Conservation (phyloP, 2,797 vertebrate species). For the Chelidonichthys spinosus region DNA sequence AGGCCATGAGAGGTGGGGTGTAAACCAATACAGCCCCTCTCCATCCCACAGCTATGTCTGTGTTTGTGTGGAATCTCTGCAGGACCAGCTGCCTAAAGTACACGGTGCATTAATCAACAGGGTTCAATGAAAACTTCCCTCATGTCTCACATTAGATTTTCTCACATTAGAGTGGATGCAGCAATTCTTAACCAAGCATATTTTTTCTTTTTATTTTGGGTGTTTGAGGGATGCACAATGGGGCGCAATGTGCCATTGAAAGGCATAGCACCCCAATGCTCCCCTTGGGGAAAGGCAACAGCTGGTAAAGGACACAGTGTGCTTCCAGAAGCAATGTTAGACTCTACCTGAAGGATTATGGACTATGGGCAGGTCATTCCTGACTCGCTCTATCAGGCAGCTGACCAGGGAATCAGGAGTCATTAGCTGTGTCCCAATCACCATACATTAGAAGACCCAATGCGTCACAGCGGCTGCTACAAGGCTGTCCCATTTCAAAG, state of each 20-base stretch:
- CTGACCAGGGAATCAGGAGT: conserved; percentile 82
- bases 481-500: too few relatives aligned
- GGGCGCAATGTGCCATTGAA: not conserved
- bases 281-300: not conserved
- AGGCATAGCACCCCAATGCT: not conserved
- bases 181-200: not conserved
- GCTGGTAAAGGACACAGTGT: conserved; percentile 29
- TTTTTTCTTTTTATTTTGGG: not conserved
- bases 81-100: too few relatives aligned
- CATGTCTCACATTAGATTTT: not conserved
- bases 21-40: not conserved
- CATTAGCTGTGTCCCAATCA: not conserved
- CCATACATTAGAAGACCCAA: too few relatives aligned
- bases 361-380: conserved; percentile 83
- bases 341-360: conserved; percentile 85
- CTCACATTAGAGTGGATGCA: not conserved
- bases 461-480: too few relatives aligned
- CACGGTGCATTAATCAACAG: too few relatives aligned
- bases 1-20: not conserved
- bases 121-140: too few relatives aligned
- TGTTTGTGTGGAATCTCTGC: not conserved
- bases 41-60: not conserved
- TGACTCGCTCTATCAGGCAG: conserved; percentile 84
- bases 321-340: conserved; percentile 31
- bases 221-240: too few relatives aligned